phyloP scores from a whole-genome alignment of 2,113 vertebrate genomes.

The Colaptes auratus region DNA sequence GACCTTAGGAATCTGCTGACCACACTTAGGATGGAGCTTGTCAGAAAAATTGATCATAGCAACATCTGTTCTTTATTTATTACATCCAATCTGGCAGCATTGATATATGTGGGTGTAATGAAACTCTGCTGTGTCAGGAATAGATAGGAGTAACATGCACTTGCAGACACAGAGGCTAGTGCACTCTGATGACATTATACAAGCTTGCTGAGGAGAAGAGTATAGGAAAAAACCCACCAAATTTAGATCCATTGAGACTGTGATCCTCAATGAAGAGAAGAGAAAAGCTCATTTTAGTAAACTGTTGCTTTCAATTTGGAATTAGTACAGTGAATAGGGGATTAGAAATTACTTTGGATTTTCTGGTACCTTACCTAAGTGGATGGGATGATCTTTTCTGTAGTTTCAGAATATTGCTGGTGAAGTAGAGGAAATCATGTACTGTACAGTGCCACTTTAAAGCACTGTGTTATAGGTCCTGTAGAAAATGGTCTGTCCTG shows the following conservation, averaged over 20 bases:
- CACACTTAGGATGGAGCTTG: neutral
- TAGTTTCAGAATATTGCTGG: neutral
- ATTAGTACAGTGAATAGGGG: neutral
- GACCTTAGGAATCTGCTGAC: neutral
- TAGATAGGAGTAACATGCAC: neutral
- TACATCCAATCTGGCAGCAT: constrained; percentile 3
- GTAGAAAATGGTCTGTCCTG: neutral
- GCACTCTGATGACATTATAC: neutral
- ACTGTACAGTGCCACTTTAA: neutral
- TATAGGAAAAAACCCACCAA: neutral
- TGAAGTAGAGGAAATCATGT: neutral
- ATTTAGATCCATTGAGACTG: accelerated
- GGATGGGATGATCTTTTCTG: neutral
- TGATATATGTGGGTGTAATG: neutral
- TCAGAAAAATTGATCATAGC: constrained; percentile 11
- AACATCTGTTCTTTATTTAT: constrained; percentile 28
- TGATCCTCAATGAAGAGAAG: neutral
- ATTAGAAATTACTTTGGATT: neutral
- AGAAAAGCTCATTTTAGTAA: neutral
- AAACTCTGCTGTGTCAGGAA: neutral
- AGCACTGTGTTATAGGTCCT: neutral
- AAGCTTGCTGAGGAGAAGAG: neutral
- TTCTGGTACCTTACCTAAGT: neutral
- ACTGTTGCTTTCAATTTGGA: neutral
- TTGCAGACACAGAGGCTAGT: neutral